Conservation (phyloP, 2,888 invertebrate species). For the Cephus sareptanus region DNA sequence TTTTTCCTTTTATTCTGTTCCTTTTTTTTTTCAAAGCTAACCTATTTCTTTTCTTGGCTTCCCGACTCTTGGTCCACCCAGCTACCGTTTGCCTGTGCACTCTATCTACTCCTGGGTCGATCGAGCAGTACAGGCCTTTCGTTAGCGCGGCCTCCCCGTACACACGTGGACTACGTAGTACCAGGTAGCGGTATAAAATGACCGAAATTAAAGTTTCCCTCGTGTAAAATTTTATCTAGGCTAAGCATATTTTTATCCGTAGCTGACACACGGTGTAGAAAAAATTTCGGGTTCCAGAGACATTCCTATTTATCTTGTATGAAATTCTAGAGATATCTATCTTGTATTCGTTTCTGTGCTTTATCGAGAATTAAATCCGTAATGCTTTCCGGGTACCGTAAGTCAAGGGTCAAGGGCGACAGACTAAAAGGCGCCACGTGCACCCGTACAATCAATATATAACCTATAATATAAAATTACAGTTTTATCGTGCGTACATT, state of each 20-base stretch:
- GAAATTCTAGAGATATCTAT: neutral
- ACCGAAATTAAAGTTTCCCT: neutral
- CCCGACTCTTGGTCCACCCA: conserved; percentile 1
- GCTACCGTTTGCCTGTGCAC: neutral
- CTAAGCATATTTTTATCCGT: neutral
- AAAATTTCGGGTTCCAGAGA: neutral
- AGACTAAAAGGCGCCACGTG: conserved; percentile 58
- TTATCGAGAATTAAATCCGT: neutral
- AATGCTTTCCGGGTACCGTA: conserved; percentile 16
- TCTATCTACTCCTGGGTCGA: conserved; percentile 18
- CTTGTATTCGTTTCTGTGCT: neutral
- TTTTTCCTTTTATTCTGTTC: neutral
- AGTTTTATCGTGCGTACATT: neutral
- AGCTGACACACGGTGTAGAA: neutral
- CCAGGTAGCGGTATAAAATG: neutral
- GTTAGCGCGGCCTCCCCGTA: neutral
- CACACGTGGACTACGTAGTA: neutral
- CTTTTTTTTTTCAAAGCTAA: neutral
- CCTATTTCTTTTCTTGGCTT: neutral
- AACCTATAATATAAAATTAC: neutral
- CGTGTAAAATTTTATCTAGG: neutral
- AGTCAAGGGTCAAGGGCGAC: conserved; percentile 58
- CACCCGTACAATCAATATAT: conserved; percentile 59
- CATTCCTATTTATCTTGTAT: neutral
- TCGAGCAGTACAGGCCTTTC: conserved; percentile 23